Conservation (phyloP, 2,113 vertebrate species). For the Petromus typicus region DNA sequence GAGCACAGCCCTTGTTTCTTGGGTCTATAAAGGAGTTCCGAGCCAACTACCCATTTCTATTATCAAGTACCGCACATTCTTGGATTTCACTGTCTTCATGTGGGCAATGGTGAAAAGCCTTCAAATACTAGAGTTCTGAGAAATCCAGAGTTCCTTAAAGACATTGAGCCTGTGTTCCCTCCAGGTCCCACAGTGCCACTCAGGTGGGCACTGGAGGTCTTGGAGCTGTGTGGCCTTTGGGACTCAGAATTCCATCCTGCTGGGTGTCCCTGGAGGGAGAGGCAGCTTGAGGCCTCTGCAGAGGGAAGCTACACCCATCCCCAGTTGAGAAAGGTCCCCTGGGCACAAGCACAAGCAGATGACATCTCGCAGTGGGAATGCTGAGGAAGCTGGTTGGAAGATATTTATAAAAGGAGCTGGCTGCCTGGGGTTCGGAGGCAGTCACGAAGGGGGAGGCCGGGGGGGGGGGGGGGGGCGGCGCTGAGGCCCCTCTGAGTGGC, state of each 20-base stretch:
- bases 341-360: background rate
- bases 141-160: background rate
- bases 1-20: background rate
- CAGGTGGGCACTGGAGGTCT: background rate
- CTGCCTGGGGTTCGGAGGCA: conserved; percentile 12
- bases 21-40: background rate
- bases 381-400: background rate
- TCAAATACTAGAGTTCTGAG: background rate
- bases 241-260: background rate
- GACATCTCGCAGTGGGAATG: background rate
- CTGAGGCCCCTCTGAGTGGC: rapidly evolving
- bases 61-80: background rate
- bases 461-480: background rate
- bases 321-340: background rate
- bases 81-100: background rate
- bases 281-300: background rate
- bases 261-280: background rate
- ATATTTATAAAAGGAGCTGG: background rate
- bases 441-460: no score
- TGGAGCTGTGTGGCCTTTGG: background rate
- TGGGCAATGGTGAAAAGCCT: background rate
- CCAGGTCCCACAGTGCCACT: background rate
- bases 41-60: background rate
- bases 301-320: background rate
- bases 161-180: background rate